Base-by-base conservation (phyloP, 2,113 vertebrate species). In the human (Homo sapiens) region DNA sequence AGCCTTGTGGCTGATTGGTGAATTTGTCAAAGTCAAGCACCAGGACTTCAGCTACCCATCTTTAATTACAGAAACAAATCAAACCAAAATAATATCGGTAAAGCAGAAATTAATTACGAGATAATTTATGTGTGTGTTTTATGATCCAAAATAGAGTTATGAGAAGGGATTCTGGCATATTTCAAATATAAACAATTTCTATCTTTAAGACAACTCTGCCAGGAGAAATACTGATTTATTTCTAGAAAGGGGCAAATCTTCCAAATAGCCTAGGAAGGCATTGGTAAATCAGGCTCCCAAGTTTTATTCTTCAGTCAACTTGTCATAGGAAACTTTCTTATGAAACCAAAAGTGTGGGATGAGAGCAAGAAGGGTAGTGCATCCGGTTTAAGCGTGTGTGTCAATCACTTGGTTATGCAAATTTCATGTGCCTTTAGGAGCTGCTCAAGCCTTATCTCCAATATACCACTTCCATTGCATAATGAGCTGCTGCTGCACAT, bases 1-100 rank as follows among this genome's bases (percentile, higher is more conserved):
- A 95, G 91, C 43, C 20, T 88, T 11, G 6, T n/a, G 52, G 96
- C 1, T 79, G 57, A 61, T 89, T 96, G 45, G 90, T 73, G 64
- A 96, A 61, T 75, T 64, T 95, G 14, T 83, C 30, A 78, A 85
- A 94, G 97, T 50, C 43, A 93, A 96, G 11, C 12, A 30, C 22
- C 43, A 40, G 0, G 3, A 82, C 3, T 89, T 95, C 61, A 76
- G n/a, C 66, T 48, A 30, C 38, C 32, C 38, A 80, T 59, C 35
- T 93, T 94, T 30, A 11, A 78, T 81, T 79, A 40, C 12, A 82
- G 55, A 91, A 89, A 76, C 35, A 78, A 80, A 52, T 16, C 68
- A 93, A 96, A 78, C 79, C 10, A 83, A 75, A 79, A 79, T 79
- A n/a, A 27, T 70, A 61, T 10, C 6, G 79, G 70, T 82, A 83